These are phyloP conservation scores for Aproaerema taeniolella DNA, from an alignment of 2,888 invertebrate species.

Conservation along the genomic window DNA sequence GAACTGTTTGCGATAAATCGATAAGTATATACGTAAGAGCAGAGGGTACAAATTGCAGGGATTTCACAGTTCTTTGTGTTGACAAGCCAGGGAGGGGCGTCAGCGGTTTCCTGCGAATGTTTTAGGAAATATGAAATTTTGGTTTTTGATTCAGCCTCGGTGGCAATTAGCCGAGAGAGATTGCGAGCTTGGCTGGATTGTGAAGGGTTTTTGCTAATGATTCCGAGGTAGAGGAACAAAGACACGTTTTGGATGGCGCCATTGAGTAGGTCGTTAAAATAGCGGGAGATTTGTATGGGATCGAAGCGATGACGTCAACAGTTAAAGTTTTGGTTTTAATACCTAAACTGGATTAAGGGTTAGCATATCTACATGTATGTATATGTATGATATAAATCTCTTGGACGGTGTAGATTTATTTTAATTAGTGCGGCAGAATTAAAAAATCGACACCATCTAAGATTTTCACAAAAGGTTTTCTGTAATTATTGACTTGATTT, in stretches of 20 bases:
- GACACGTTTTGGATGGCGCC: conserved; percentile 7
- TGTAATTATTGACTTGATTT: too few relatives aligned
- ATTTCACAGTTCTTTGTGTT: conserved; percentile 65
- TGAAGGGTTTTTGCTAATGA: conserved; percentile 10
- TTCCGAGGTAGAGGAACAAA: conserved; percentile 9
- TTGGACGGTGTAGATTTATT: too few relatives aligned
- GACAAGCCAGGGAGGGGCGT: conserved; percentile 45
- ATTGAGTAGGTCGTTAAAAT: not conserved
- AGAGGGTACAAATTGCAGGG: conserved; percentile 69
- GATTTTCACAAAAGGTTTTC: too few relatives aligned
- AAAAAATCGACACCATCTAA: too few relatives aligned
- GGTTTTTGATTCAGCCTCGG: conserved; percentile 31
- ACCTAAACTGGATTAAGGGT: too few relatives aligned
- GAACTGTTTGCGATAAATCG: conserved; percentile 68
- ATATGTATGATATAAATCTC: too few relatives aligned
- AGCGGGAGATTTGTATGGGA: not conserved
- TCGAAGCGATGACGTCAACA: too few relatives aligned
- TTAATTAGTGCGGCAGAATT: too few relatives aligned
- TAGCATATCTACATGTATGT: too few relatives aligned
- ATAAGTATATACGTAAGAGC: conserved; percentile 66
- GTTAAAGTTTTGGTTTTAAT: too few relatives aligned
- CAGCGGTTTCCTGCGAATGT: conserved; percentile 51
- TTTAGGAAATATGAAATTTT: conserved; percentile 60
- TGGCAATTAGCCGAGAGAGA: conserved; percentile 16
- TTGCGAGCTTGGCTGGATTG: conserved; percentile 7